phyloP scores from a whole-genome alignment of 2,888 invertebrate genomes.

The Disparrhopalites patrizii region DNA sequence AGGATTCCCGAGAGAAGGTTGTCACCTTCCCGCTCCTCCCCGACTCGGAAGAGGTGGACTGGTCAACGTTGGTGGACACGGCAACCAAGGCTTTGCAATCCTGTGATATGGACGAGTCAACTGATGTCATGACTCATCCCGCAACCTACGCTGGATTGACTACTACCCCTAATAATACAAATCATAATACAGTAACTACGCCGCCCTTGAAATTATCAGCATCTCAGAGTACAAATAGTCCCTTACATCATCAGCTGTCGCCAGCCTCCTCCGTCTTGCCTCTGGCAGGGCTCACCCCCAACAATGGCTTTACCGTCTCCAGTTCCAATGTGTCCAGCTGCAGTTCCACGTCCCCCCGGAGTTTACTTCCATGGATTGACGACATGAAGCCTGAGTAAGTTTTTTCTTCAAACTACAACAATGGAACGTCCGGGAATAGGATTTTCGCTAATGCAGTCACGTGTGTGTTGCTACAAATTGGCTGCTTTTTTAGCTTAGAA shows the following conservation, averaged over 20 bases:
- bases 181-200: neutral
- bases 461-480: too few relatives aligned
- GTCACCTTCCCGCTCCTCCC: constrained; percentile 58
- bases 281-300: neutral
- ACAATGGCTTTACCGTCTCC: neutral
- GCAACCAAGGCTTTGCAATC: constrained; percentile 62
- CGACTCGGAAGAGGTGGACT: constrained; percentile 63
- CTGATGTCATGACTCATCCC: neutral
- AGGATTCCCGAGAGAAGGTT: neutral
- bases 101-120: constrained; percentile 25
- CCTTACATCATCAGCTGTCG: constrained; percentile 7
- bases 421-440: too few relatives aligned
- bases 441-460: too few relatives aligned
- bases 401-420: neutral
- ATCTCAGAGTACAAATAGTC: constrained; percentile 28
- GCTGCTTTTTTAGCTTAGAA: too few relatives aligned
- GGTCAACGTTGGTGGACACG: constrained; percentile 75
- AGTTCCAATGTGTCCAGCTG: constrained; percentile 15
- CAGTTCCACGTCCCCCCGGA: constrained; percentile 23
- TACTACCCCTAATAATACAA: too few relatives aligned
- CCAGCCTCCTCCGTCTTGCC: neutral
- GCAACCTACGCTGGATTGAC: too few relatives aligned
- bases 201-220: constrained; percentile 23
- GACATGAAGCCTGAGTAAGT: constrained; percentile 31
- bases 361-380: constrained; percentile 29